Conservation (phyloP, 1,140 invertebrate genomes). For the Danaus plexippus region DNA sequence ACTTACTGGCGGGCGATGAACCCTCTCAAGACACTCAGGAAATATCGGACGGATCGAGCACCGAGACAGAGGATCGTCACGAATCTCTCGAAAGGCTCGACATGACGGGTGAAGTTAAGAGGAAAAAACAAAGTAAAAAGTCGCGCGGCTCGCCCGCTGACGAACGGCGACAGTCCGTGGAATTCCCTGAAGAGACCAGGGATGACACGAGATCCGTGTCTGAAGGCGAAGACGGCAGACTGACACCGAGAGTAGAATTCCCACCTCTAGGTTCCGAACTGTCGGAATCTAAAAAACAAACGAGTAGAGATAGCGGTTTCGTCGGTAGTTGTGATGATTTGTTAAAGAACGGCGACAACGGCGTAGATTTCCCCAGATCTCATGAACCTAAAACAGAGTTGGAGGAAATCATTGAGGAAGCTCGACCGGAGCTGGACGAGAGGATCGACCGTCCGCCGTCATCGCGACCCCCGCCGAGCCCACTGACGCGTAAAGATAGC, state of each 20-base stretch:
- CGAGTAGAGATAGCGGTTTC: slow-evolving; percentile 89
- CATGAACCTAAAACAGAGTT: slow-evolving; percentile 72
- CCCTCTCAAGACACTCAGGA: slow-evolving; percentile 67
- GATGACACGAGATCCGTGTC: slow-evolving; percentile 75
- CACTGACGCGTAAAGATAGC: slow-evolving; percentile 85
- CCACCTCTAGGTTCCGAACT: slow-evolving; percentile 68
- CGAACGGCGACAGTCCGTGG: slow-evolving; percentile 60
- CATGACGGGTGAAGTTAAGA: slow-evolving; percentile 85
- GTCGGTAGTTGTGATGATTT: slow-evolving; percentile 90
- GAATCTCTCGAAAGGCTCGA: slow-evolving; percentile 80
- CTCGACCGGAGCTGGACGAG: slow-evolving; percentile 61
- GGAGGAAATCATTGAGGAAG: slow-evolving; percentile 73
- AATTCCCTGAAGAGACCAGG: slow-evolving; percentile 67
- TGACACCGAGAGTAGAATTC: slow-evolving; percentile 76
- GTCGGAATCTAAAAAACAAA: slow-evolving; percentile 77
- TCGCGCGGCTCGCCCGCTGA: slow-evolving; percentile 73
- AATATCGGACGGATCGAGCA: slow-evolving; percentile 80
- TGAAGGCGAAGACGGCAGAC: slow-evolving; percentile 75
- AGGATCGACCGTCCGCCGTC: slow-evolving; percentile 52
- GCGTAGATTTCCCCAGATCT: slow-evolving; percentile 63
- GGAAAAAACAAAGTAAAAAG: slow-evolving; percentile 82
- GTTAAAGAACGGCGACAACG: slow-evolving; percentile 76
- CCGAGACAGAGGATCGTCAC: slow-evolving; percentile 84
- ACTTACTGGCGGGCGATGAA: slow-evolving; percentile 76
- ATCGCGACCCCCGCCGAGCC: slow-evolving; percentile 67